Base-by-base conservation (phyloP, 2,797 vertebrate genomes). In the Gila robusta region DNA sequence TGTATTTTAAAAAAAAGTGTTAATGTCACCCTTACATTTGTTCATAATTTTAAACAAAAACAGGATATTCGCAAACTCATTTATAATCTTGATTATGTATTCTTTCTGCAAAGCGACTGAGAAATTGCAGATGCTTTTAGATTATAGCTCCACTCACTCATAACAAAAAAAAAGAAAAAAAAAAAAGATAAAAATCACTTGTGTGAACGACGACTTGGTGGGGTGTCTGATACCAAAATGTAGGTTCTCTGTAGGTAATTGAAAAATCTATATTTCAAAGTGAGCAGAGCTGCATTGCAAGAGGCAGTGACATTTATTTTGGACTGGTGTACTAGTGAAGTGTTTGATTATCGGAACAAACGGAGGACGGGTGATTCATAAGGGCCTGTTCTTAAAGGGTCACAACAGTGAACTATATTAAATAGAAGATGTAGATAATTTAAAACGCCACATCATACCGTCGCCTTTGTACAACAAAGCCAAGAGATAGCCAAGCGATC, bases 191-290 rank as follows among this genome's bases (percentile, higher is more conserved):
- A 85, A 80, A 39, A 64, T 41, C 35, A 41, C 32, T 64, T 73
- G 32, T 84, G 39, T 67, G 79, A 76, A 66, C 4, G 23, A 64
- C n/a, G 19, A 26, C 59, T 81, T 85, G n/a, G 71, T 54, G 80
- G 85, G 66, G 49, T 35, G 87, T 89, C 83, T 87, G 81, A 85
- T 86, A 81, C 78, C 74, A 76, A 86, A 87, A 89, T 67, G 74
- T 86, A 84, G 87, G 84, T 86, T 87, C 83, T 90, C 84, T 69
- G 78, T 44, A 79, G 82, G 81, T 87, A 87, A 89, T 87, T 90
- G 88, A 91, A 87, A 86, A 87, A 86, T 84, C 85, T 77, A 84
- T 89, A 87, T 89, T 86, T 87, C 78, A 78, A 89, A 86, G 90
- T 81, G 83, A 89, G 76, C 82, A 87, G 85, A 87, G 59, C 59